Base-by-base conservation (phyloP, 2,113 vertebrate genomes). In the Myodes glareolus region DNA sequence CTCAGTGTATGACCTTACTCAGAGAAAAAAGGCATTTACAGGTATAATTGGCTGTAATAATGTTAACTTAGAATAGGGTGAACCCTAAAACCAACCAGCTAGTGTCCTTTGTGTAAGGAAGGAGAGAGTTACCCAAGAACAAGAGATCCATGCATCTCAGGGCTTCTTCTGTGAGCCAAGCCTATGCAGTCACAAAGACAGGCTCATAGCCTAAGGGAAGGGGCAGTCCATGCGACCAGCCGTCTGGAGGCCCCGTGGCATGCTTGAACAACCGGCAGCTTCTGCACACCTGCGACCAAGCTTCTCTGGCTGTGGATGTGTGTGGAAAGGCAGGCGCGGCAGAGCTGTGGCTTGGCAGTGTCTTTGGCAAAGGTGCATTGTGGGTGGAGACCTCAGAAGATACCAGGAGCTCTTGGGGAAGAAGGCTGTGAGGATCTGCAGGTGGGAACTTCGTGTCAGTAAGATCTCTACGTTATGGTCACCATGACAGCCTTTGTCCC, bases 311-410 rank as follows among this genome's bases (percentile, higher is more conserved):
- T 39, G 68, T 61, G 36, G 68, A 25, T 42, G 42, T 36, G 7
- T 9, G 2, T 3, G 16, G 50, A 50, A 21, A 42, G 75, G 21
- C 27, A 10, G 17, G 39, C 4, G 0, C 4, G n/a, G 11, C 39
- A 55, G 6, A 14, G 39, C 76, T 52, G 70, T 27, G 63, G 63
- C 68, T 68, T 36, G 39, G 42, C 58, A 50, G 55, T 42, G 14
- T 42, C 19, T n/a, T 65, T 88, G 31, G 36, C 14, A 29, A 33
- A 52, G 27, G 52, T 10, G 21, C 27, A 1, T 17, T 16, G 21
- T 86, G 45, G 12, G 27, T 75, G 47, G 65, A 90, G 47, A 80
- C 78, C 33, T 67, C 33, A 58, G 36, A 88, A 76, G 87, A 67
- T 2, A 36, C 52, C 9, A 72, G n/a, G 42, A 82, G 75, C 55